Conservation (phyloP, 2,113 vertebrate genomes). For the Dipodomys merriami region DNA sequence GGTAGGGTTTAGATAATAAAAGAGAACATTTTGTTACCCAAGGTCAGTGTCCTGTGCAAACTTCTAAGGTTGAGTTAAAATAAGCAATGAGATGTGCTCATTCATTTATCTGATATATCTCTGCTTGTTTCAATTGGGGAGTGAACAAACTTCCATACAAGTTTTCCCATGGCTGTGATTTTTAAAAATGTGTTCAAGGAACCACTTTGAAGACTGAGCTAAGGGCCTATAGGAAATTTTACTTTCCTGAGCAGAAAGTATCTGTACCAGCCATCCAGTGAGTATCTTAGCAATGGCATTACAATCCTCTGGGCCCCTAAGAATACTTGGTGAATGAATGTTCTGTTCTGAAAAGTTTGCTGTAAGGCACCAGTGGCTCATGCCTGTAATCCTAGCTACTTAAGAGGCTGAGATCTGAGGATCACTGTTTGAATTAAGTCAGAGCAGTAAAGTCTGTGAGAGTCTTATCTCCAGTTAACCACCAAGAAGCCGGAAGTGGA, state of each 20-base stretch:
- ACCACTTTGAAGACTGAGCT: not conserved
- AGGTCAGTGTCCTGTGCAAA: accelerated
- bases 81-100: not conserved
- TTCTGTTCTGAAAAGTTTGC: not conserved
- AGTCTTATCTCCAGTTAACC: no score
- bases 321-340: not conserved
- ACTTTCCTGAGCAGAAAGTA: not conserved
- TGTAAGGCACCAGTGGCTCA: not conserved
- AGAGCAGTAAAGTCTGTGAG: no score
- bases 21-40: not conserved
- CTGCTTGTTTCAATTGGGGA: not conserved
- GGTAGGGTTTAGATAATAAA: not conserved
- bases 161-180: not conserved
- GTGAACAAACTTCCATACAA: not conserved
- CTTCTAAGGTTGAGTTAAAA: not conserved
- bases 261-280: not conserved
- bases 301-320: not conserved
- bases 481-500: no score
- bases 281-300: not conserved
- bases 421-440: no score
- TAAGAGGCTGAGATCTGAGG: no score
- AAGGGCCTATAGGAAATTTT: not conserved
- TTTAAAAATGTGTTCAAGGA: not conserved
- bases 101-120: not conserved
- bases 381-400: no score